Evolutionary conservation across 2,888 invertebrate species (phyloP), one percentile per base, ranked within the genome.

Genomic region (Ceratothoa steindachneri): DNA sequence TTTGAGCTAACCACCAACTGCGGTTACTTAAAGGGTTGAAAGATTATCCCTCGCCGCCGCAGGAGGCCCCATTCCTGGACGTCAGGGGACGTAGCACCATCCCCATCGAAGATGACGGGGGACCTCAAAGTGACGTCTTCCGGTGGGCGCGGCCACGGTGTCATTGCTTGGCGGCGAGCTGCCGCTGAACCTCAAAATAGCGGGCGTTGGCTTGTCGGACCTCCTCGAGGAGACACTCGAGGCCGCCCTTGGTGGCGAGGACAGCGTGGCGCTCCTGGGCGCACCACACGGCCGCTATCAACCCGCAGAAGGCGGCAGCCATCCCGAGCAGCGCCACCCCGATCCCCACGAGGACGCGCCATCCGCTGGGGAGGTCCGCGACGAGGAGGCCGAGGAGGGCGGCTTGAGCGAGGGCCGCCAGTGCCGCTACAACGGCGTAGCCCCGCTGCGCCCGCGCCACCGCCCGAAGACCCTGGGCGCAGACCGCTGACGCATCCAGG

Each of bases 401-500:
- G 24, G 75, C 66, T 28, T 71, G 65, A 22, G 73, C 15, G 19
- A 73, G 29, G 19, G 67, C 30, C 19, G 69, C 12, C 3, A 75
- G 53, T 5, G 66, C 19, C 15, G 71, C 51, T 30, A 75, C 41
- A 27, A 60, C 53, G 28, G 73, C 52, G 55, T 78, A 73, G 19
- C 71, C 28, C 41, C 70, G 72, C 41, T 73, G 67, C 30, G 73
- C 70, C 30, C 51, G 30, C 0, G 55, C 68, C 15, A 75, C 73
- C 30, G 67, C 66, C 31, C 75, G 75, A 52, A 73, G n/a, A 3
- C 77, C 77, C 51, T 78, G 75, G 27, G 75, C 77, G 31, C 75
- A 78, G 51, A 75, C 74, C 15, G 77, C 77, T 1, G 77, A 69
- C 1, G 75, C 71, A n/a, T 78, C 75, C 52, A 78, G 69, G 27